Conservation (phyloP, 2,113 vertebrate species). For the Ammodramus savannarum region DNA sequence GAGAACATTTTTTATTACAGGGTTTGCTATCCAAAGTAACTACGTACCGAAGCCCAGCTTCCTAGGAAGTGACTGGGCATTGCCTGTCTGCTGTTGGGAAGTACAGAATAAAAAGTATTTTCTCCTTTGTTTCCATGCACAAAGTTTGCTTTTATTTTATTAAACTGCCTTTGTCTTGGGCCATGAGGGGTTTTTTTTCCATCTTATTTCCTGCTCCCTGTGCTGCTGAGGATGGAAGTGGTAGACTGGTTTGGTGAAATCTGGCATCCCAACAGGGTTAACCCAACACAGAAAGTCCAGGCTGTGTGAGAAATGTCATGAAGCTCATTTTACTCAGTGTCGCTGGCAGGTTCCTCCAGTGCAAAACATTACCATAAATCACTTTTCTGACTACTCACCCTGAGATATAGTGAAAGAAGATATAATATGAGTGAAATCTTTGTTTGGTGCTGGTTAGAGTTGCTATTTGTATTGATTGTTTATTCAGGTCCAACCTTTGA, state of each 20-base stretch:
- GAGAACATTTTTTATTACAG: background rate
- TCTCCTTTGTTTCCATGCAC: background rate
- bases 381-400: constrained; percentile 2
- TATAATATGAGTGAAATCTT: constrained; percentile 18
- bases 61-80: background rate
- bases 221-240: background rate
- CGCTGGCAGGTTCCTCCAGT: background rate
- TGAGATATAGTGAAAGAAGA: background rate
- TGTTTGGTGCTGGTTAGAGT: constrained; percentile 29
- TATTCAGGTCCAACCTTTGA: constrained; percentile 17
- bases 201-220: background rate
- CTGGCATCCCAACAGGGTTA: background rate
- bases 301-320: background rate
- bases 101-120: background rate
- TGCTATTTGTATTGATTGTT: constrained; percentile 43
- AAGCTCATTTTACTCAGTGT: background rate
- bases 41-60: accelerated
- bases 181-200: background rate
- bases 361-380: constrained; percentile 8
- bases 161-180: background rate
- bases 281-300: background rate
- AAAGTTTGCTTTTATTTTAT: background rate
- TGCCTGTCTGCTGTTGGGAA: background rate
- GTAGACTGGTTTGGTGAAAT: background rate
- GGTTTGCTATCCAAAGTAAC: background rate